A percentile compares a stretch with the other conserved stretches of the same genome.
Evolutionary conservation across 2,113 vertebrate species (phyloP).

Genomic region (Oceanites oceanicus): DNA sequence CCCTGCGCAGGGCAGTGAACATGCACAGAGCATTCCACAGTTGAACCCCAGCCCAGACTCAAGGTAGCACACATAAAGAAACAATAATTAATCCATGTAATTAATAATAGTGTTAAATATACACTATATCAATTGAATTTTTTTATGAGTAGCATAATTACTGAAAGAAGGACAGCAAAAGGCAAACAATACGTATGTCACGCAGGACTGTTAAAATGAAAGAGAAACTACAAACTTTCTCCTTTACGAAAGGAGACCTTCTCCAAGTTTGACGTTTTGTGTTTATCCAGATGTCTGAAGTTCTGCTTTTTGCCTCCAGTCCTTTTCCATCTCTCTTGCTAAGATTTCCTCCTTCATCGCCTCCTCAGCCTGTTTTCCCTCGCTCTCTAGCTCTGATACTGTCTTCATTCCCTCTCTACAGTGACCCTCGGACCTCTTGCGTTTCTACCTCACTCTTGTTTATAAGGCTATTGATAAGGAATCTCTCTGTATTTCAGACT

Average conservation of each 20-base stretch:
- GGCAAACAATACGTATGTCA: not conserved
- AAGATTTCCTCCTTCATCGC: not conserved
- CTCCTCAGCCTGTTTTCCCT: not conserved
- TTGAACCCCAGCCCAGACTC: not conserved
- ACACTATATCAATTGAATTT: not conserved
- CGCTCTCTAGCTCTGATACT: not conserved
- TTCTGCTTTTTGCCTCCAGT: not conserved
- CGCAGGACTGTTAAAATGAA: not conserved
- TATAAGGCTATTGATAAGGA: not conserved
- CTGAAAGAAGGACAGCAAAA: not conserved
- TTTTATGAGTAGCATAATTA: not conserved
- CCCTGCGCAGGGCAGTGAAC: rapidly evolving
- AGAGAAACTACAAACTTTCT: not conserved
- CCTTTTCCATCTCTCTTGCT: not conserved
- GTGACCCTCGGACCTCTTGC: not conserved
- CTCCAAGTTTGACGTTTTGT: not conserved
- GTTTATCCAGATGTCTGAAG: not conserved
- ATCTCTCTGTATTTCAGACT: not conserved
- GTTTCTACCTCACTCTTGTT: not conserved
- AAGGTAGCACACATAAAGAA: not conserved
- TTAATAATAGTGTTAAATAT: not conserved
- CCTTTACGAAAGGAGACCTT: not conserved
- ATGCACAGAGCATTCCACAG: not conserved
- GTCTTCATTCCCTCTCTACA: not conserved
- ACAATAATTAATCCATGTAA: not conserved